Evolutionary conservation across 2,113 vertebrate genomes (phyloP).

Genomic region (Motacilla alba): DNA sequence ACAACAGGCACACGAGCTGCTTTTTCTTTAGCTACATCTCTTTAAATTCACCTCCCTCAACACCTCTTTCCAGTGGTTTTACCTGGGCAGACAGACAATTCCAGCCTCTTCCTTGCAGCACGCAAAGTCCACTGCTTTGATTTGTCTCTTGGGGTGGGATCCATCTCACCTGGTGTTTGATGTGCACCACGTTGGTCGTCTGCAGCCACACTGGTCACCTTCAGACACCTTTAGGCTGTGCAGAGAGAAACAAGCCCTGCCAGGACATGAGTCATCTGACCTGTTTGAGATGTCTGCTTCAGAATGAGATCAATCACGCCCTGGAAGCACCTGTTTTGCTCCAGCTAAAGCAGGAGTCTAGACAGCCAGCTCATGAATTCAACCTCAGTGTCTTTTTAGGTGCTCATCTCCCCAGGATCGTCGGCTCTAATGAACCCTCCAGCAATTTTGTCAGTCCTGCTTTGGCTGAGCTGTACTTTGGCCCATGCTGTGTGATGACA

Average conservation of each 20-base stretch:
- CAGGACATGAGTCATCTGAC: conserved; percentile 60
- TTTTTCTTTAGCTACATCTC: background rate
- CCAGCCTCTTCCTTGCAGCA: background rate
- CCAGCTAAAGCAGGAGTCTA: conserved; percentile 37
- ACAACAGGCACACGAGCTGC: background rate
- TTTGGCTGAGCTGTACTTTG: background rate
- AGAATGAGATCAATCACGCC: conserved; percentile 29
- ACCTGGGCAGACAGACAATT: background rate
- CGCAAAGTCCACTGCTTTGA: background rate
- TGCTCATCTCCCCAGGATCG: background rate
- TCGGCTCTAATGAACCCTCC: conserved; percentile 12
- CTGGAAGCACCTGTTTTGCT: conserved; percentile 45
- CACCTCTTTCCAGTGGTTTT: background rate
- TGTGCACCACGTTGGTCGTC: background rate
- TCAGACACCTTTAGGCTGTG: background rate
- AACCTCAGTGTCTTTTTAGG: background rate
- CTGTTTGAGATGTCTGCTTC: conserved; percentile 45
- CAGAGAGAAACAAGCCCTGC: conserved; percentile 26
- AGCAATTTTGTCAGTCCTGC: background rate
- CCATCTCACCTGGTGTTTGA: background rate
- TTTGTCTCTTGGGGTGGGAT: background rate
- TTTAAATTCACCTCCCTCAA: background rate
- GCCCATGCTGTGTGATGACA: conserved; percentile 10
- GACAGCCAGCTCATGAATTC: conserved; percentile 36
- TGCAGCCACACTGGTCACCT: conserved; percentile 23